Evolutionary conservation across 2,113 vertebrate genomes (phyloP).

Genomic region (Tinamus guttatus): DNA sequence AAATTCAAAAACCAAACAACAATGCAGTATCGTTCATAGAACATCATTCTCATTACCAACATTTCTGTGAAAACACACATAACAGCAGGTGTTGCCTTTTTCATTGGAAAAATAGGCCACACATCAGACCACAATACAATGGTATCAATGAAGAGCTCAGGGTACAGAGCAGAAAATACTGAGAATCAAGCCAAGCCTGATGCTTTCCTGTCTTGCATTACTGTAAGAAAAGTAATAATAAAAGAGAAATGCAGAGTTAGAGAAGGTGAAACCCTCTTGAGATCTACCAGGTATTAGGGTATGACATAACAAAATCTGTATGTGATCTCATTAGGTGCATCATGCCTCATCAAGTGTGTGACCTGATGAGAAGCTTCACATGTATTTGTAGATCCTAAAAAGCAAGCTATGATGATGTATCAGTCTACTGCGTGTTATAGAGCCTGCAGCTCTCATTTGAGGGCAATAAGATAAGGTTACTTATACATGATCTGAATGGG

Average conservation of each 20-base stretch:
- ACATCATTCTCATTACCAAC: background rate
- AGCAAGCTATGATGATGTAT: too few relatives aligned
- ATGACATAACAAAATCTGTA: background rate
- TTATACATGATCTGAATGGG: background rate
- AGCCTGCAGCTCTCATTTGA: background rate
- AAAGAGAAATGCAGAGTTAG: background rate
- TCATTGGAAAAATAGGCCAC: background rate
- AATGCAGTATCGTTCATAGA: background rate
- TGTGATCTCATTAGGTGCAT: too few relatives aligned
- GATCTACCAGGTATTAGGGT: background rate
- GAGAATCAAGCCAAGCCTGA: background rate
- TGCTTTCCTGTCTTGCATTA: background rate
- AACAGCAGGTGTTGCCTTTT: background rate
- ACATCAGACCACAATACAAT: background rate
- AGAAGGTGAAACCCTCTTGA: background rate
- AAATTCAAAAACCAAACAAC: background rate
- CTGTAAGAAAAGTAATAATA: background rate
- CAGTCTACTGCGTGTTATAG: accelerated
- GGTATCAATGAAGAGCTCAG: background rate
- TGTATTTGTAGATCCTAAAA: background rate
- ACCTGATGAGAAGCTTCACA: background rate
- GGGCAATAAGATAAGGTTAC: background rate
- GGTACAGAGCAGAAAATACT: background rate
- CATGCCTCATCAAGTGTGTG: background rate
- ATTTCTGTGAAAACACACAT: background rate